Conservation (phyloP, 2,797 vertebrate species). For the Fratercula arctica region DNA sequence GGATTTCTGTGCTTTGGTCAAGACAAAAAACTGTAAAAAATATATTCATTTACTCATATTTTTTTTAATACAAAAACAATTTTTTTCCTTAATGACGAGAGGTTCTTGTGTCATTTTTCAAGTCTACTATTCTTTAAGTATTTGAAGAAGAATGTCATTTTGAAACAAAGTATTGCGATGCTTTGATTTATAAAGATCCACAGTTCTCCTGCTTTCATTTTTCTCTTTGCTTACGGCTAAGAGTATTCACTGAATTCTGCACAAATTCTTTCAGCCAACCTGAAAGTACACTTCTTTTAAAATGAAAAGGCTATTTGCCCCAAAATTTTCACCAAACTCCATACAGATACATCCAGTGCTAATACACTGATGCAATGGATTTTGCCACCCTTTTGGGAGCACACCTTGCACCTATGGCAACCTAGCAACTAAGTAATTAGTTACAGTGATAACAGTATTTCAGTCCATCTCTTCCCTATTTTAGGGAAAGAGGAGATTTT, state of each 20-base stretch:
- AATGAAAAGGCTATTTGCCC: not conserved
- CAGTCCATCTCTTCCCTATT: not conserved
- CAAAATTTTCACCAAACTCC: not conserved
- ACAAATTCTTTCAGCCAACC: not conserved
- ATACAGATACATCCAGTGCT: not conserved
- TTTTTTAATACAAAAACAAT: not conserved
- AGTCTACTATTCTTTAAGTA: not conserved
- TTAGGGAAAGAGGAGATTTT: not conserved
- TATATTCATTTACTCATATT: not conserved
- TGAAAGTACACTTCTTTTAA: not conserved
- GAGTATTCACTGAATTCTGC: not conserved
- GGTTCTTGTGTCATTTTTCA: not conserved
- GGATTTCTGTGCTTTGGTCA: not conserved
- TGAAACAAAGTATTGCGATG: not conserved
- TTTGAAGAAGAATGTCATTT: not conserved
- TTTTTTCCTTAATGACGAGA: not conserved
- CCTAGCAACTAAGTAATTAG: not conserved
- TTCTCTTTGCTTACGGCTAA: not conserved
- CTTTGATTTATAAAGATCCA: not conserved
- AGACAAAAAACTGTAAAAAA: not conserved
- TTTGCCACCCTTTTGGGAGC: not conserved
- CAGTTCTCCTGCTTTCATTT: not conserved
- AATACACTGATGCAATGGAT: not conserved
- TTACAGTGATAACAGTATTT: not conserved
- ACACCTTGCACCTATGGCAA: not conserved